Evolutionary conservation across 2,888 invertebrate genomes (phyloP), one percentile per base, ranked within the genome.

Genomic region (Petrophora chlorosata): DNA sequence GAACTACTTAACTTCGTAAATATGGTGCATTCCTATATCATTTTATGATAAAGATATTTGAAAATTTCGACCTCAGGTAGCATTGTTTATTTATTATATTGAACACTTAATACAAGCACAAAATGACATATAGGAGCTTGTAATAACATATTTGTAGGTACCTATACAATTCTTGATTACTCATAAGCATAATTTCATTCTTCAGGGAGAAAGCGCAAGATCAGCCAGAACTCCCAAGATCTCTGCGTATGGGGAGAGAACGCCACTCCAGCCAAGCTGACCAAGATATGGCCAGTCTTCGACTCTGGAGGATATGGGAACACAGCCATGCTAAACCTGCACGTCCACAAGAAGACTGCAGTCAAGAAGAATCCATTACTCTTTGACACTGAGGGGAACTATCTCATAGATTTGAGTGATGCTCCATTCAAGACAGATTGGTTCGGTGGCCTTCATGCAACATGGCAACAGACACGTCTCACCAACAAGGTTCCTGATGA

Each of bases 281-380:
- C 77, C 63, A 88, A 84, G 64, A 86, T 89, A 71, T 90, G 91
- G 90, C 89, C 90, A 0, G 90, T 90, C 0, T 90, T 91, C 52
- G 91, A 91, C 51, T 90, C 91, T 0, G 91, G 91, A 78, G 90
- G 91, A 57, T 91, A 79, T 10, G 80, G 81, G 2, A 65, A 79
- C 23, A 63, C 79, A 0, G 49, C 79, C 7, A 58, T 82, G 25
- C 55, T 85, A 3, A 82, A 79, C 2, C 66, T 86, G 0, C 74
- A 82, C 10, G 54, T 82, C 1, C 33, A 72, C 14, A 79, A 79
- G 29, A 84, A 77, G 38, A 46, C 76, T 0, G 65, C 75, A 14
- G 53, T 66, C 0, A 28, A 56, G 7, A 69, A 61, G 14, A 89
- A 90, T 51, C 81, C 85, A 0, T 53, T 90, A 2, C 78, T 90